Evolutionary conservation across 2,113 vertebrate species (phyloP).

Genomic region (Pollimyrus isidori): DNA sequence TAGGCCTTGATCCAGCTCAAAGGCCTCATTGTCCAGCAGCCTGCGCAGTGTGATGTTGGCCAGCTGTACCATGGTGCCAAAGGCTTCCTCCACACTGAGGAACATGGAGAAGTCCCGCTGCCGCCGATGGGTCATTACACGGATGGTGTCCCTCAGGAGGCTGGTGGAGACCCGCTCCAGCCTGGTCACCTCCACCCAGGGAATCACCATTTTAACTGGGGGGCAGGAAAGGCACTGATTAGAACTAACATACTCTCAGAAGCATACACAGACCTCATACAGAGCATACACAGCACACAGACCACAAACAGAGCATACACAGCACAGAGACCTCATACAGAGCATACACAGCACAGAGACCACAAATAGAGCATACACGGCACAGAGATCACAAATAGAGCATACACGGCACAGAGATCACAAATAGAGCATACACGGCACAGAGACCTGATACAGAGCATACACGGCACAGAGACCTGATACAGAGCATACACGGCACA

Average conservation of each 20-base stretch:
- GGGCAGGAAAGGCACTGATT: not conserved
- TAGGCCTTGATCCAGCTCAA: constrained; percentile 78
- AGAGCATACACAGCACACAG: not conserved
- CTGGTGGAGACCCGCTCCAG: constrained; percentile 81
- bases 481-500: too few species aligned
- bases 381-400: too few species aligned
- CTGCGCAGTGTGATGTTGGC: constrained; percentile 84
- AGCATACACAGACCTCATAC: not conserved
- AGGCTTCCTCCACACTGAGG: constrained; percentile 75
- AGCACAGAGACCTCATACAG: not conserved
- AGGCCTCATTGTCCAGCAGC: constrained; percentile 82
- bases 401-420: too few species aligned
- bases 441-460: not conserved
- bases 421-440: too few species aligned
- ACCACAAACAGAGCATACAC: not conserved
- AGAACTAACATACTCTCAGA: not conserved
- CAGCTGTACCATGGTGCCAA: constrained; percentile 83
- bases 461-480: not conserved
- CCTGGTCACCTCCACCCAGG: constrained; percentile 87
- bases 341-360: too few species aligned
- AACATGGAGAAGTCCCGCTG: constrained; percentile 94
- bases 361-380: too few species aligned
- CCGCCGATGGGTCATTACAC: constrained; percentile 70
- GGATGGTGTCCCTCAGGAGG: constrained; percentile 78
- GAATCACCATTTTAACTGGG: constrained; percentile 82